Percentiles rank a stretch among this genome's conserved stretches.
Evolutionary conservation across 2,797 vertebrate genomes (phyloP).

Genomic region (Acanthiza pusilla): DNA sequence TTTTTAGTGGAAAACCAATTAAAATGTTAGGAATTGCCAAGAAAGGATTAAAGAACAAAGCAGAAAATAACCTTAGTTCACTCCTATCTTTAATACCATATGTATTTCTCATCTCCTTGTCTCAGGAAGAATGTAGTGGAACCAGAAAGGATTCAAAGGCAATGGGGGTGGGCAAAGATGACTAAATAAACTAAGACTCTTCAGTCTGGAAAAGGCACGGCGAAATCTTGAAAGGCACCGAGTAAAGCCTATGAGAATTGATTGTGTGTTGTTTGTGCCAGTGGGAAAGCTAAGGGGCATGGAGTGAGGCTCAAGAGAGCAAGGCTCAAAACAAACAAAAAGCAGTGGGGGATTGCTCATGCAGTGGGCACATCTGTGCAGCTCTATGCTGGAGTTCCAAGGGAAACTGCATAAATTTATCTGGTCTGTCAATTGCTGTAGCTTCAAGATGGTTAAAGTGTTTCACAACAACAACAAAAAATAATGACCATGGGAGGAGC

Average conservation of each 20-base stretch:
- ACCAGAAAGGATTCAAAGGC: not conserved
- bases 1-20: not conserved
- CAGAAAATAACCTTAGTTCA: not conserved
- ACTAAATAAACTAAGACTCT: not conserved
- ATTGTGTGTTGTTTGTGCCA: not conserved
- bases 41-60: not conserved
- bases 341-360: not conserved
- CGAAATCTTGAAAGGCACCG: not conserved
- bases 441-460: not conserved
- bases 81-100: not conserved
- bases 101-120: not conserved
- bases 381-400: not conserved
- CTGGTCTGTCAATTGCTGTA: accelerated
- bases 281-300: not conserved
- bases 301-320: not conserved
- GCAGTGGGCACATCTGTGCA: not conserved
- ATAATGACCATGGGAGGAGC: not conserved
- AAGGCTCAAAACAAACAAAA: not conserved
- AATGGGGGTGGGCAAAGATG: not conserved
- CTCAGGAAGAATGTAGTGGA: not conserved
- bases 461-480: not conserved
- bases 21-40: not conserved
- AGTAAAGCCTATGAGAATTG: not conserved
- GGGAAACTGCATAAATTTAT: not conserved
- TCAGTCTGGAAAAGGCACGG: not conserved